Percentiles rank a stretch among this genome's conserved stretches.
phyloP scores from a whole-genome alignment of 2,113 vertebrate genomes.

The Manacus vitellinus region DNA sequence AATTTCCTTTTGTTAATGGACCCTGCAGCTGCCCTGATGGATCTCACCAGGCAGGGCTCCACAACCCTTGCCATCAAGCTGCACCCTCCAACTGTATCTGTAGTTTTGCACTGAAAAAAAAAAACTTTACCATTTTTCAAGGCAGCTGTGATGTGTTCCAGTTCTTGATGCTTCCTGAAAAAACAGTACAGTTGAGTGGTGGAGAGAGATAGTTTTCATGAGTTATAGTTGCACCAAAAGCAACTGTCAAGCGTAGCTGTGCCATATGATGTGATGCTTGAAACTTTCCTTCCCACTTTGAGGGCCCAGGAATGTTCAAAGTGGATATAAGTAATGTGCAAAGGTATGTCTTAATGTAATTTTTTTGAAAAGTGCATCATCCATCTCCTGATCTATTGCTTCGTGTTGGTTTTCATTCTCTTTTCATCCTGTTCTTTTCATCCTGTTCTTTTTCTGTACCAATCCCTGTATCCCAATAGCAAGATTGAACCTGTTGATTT shows the following conservation, averaged over 20 bases:
- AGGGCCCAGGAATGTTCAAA: fast-evolving
- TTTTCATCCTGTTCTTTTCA: not conserved
- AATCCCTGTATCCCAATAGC: not conserved
- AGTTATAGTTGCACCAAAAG: not conserved
- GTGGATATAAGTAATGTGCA: not conserved
- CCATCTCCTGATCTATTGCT: not conserved
- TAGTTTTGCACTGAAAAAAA: not conserved
- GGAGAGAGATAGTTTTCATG: not conserved
- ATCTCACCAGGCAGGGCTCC: not conserved
- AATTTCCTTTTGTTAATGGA: not conserved
- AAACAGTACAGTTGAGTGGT: not conserved
- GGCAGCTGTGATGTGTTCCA: not conserved
- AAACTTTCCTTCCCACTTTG: fast-evolving
- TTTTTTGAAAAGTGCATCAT: not conserved
- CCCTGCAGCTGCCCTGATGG: not conserved
- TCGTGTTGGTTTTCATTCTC: not conserved
- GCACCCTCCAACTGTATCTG: not conserved
- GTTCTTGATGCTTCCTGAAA: not conserved
- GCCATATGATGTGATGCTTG: fast-evolving
- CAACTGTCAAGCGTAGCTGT: not conserved
- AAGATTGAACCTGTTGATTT: not conserved
- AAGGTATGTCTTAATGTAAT: fast-evolving
- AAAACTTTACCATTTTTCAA: not conserved
- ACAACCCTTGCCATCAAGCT: not conserved
- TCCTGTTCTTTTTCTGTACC: not conserved